Evolutionary conservation across 2,797 vertebrate species (phyloP).

Genomic region (Pangasius sanitwongsei): DNA sequence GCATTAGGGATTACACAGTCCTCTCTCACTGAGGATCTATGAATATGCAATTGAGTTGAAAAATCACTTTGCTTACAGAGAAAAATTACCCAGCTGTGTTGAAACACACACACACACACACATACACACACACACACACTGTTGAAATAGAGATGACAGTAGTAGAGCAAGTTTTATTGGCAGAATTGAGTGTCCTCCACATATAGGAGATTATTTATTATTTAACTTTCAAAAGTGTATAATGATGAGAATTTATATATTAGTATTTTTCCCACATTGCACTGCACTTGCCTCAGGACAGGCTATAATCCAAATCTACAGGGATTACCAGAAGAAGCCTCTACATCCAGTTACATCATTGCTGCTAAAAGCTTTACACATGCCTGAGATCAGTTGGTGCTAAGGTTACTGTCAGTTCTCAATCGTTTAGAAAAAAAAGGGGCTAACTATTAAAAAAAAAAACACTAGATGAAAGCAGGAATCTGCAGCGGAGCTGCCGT

Average conservation of each 20-base stretch:
- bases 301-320: constrained; percentile 16
- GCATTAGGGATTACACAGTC: constrained; percentile 49
- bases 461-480: neutral
- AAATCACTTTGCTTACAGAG: constrained; percentile 55
- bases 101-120: constrained; percentile 25
- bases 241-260: neutral
- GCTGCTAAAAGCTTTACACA: constrained; percentile 45
- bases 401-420: neutral
- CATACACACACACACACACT: constrained; percentile 27
- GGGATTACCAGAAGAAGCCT: constrained; percentile 18
- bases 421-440: neutral
- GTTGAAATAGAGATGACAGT: constrained; percentile 34
- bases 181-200: neutral
- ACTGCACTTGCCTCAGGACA: constrained; percentile 16
- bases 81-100: constrained; percentile 48
- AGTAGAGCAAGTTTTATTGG: constrained; percentile 22
- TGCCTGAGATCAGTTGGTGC: constrained; percentile 32
- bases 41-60: constrained; percentile 57
- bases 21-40: constrained; percentile 43
- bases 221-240: neutral
- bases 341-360: constrained; percentile 38
- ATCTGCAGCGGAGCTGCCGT: neutral
- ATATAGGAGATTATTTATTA: neutral
- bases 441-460: neutral
- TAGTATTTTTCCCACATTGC: neutral